Evolutionary conservation across 2,113 vertebrate species (phyloP), one percentile per base, ranked within the genome.

Genomic region (Cryptoleucopteryx plumbea): DNA sequence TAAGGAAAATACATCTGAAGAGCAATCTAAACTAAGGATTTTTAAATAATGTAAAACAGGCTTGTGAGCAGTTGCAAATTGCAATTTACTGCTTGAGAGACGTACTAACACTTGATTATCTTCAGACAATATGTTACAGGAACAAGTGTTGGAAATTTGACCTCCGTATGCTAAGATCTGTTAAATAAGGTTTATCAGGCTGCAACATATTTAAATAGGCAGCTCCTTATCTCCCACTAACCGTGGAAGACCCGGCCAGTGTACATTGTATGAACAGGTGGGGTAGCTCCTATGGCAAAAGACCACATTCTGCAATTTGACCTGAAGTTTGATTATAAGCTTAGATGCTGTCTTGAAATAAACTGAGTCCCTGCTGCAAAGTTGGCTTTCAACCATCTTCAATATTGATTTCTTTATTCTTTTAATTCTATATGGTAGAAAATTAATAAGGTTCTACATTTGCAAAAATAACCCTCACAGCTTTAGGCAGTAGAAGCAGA

Each of bases 401-500:
- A 78, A 72, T 7, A 81, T 2, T 10, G 4, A 40, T 61, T 73
- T 83, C 23, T 50, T 48, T 36, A 53, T 25, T 73, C 45, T 78
- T 89, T 53, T 31, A 32, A 71, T 63, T 67, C 20, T 36, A 3
- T 10, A 29, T 21, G 20, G 26, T 26, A 82, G 26, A 71, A 43
- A 71, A 79, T 43, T 4, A 8, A 4, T 7, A 10, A 43, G 19
- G 52, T 80, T 55, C 47, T 29, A 63, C 16, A 38, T 67, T 32
- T 65, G 38, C 43, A 79, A 62, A 91, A 88, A 61, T 27, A 63
- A 82, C 17, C 32, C 32, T 67, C 36, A 53, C 12, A 74, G n/a
- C 5, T 10, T 59, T 45, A 43, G 23, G 29, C 0, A 0, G 20
- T 0, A 50, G 8, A 61, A 66, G n/a, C 13, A 67, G n/a, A 45